Conservation (phyloP, 2,888 invertebrate species). For the Cordylochernes scorpioides region DNA sequence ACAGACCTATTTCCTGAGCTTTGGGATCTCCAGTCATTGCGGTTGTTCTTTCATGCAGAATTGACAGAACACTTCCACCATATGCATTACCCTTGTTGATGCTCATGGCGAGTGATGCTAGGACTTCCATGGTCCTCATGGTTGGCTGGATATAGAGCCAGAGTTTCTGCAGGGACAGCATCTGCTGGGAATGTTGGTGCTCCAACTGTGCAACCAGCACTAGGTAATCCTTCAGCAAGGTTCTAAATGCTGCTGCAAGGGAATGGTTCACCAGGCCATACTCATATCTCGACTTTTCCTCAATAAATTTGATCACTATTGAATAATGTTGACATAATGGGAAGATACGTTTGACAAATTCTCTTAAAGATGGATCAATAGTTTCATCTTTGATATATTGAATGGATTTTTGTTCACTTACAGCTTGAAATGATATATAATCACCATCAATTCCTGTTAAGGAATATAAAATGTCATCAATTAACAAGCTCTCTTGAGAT, state of each 20-base stretch:
- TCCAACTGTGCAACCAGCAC: constrained; percentile 58
- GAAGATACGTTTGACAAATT: constrained; percentile 49
- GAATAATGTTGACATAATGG: constrained; percentile 69
- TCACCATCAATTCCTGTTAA: constrained; percentile 22
- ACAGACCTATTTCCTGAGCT: constrained; percentile 40
- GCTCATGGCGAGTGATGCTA: constrained; percentile 46
- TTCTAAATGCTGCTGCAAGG: constrained; percentile 50
- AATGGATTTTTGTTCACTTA: constrained; percentile 19
- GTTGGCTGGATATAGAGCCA: constrained; percentile 72
- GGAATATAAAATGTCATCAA: constrained; percentile 11
- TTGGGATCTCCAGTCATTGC: constrained; percentile 25
- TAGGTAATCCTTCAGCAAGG: constrained; percentile 36
- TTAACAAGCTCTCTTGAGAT: constrained; percentile 11
- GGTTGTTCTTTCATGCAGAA: constrained; percentile 54
- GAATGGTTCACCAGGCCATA: constrained; percentile 77
- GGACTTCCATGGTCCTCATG: constrained; percentile 50
- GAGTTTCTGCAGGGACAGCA: constrained; percentile 54
- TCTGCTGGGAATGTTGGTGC: constrained; percentile 39
- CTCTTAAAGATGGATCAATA: constrained; percentile 36
- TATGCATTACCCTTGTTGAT: constrained; percentile 36
- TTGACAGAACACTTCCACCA: constrained; percentile 37
- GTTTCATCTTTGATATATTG: constrained; percentile 22
- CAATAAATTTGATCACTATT: constrained; percentile 53
- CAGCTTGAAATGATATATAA: constrained; percentile 21
- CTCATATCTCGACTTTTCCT: constrained; percentile 47